phyloP scores from a whole-genome alignment of 2,113 vertebrate genomes.

The Cynocephalus volans region DNA sequence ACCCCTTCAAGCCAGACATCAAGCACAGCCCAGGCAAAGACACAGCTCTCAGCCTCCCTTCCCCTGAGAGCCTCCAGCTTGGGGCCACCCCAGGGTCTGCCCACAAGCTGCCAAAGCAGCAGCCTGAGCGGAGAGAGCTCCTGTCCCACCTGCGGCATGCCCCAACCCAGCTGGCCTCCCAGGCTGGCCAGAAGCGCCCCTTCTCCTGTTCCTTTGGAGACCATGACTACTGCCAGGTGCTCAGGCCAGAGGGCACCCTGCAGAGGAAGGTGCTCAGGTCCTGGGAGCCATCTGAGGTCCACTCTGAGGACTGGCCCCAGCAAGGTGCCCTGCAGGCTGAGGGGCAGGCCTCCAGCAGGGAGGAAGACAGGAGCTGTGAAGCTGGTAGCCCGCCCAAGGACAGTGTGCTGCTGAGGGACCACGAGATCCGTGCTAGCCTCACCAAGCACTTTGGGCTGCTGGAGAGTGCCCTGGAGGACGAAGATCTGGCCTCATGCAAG shows the following conservation, averaged over 20 bases:
- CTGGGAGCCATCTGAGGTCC: conserved; percentile 85
- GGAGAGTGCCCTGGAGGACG: conserved; percentile 88
- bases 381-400: conserved; percentile 66
- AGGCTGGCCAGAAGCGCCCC: conserved; percentile 88
- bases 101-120: conserved; percentile 91
- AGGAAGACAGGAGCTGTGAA: conserved; percentile 69
- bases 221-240: conserved; percentile 97
- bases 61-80: conserved; percentile 49
- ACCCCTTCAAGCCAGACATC: conserved; percentile 96
- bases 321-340: conserved; percentile 57
- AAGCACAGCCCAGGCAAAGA: conserved; percentile 87
- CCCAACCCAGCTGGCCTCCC: conserved; percentile 81
- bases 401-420: conserved; percentile 89
- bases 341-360: conserved; percentile 87
- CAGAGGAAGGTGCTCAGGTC: conserved; percentile 91
- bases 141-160: conserved; percentile 94
- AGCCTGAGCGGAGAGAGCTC: conserved; percentile 96
- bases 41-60: conserved; percentile 46
- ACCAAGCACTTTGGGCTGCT: conserved; percentile 92
- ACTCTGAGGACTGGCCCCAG: conserved; percentile 86
- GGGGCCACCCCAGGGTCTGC: not conserved
- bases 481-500: conserved; percentile 88
- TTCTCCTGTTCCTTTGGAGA: conserved; percentile 94
- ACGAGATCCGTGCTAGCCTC: conserved; percentile 93
- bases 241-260: conserved; percentile 87